Conservation (phyloP, 2,113 vertebrate genomes). For the Lethenteron camtschaticum region DNA sequence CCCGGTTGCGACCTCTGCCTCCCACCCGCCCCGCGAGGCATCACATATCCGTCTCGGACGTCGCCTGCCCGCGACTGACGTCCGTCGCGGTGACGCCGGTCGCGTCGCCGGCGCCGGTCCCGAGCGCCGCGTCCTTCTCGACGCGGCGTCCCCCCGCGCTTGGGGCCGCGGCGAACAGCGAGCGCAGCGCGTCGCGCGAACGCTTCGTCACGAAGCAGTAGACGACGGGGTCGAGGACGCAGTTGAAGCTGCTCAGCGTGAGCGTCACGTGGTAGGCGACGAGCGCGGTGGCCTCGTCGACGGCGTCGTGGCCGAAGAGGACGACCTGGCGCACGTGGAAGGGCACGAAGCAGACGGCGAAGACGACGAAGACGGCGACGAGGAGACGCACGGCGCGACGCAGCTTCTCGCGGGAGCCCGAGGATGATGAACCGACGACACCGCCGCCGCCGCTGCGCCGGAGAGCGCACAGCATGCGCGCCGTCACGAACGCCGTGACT, state of each 20-base stretch:
- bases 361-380: constrained; percentile 65
- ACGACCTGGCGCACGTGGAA: constrained; percentile 60
- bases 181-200: constrained; percentile 38
- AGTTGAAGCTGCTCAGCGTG: constrained; percentile 87
- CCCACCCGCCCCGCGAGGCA: neutral
- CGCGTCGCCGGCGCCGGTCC: constrained; percentile 6
- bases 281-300: constrained; percentile 31
- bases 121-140: constrained; percentile 18
- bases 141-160: constrained; percentile 8
- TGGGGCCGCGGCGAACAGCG: too few species aligned
- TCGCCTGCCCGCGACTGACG: neutral
- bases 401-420: constrained; percentile 60
- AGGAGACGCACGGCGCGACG: constrained; percentile 67
- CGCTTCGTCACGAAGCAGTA: constrained; percentile 95
- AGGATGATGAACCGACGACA: constrained; percentile 28
- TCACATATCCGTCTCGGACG: neutral
- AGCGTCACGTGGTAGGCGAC: constrained; percentile 68
- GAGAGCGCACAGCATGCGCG: constrained; percentile 64
- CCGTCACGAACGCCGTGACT: constrained; percentile 57
- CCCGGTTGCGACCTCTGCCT: neutral
- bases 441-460: constrained; percentile 28
- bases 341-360: constrained; percentile 87
- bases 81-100: neutral
- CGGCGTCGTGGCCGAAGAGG: constrained; percentile 40
- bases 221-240: constrained; percentile 88